Base-by-base conservation (phyloP, 2,888 invertebrate genomes). In the Morpho deidamia region DNA sequence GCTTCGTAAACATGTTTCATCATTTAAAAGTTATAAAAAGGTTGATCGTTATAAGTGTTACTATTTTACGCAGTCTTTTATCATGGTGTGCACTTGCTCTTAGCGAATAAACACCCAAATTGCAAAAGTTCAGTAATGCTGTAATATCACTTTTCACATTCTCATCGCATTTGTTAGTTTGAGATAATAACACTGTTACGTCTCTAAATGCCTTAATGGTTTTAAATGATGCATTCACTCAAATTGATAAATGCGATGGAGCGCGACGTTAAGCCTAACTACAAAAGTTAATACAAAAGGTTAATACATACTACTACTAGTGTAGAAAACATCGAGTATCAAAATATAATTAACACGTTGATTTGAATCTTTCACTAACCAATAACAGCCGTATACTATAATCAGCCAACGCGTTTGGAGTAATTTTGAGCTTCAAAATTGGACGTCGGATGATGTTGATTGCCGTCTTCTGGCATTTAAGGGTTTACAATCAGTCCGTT, bases 301-400 rank as follows among this genome's bases (percentile, higher is more conserved):
- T 81, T 79, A 78, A 78, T 79, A 74, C 71, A 67, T 72, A 74
- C 69, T 77, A 82, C 85, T 81, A 83, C 82, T 79, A 81, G 76
- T 87, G 83, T 89, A 88, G 84, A 89, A 89, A 88, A 89, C 81
- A 79, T 86, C 83, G 83, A 88, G 78, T 89, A 89, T 89, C 88
- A 89, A 89, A 89, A 89, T 88, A 88, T 88, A 85, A 85, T 83
- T 83, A 85, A 87, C 85, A 83, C 75, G 75, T 79, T 76, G 73
- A 81, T 84, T 84, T 83, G 82, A 74, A 72, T 78, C 75, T 81
- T 83, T 89, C 89, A 89, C 89, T 89, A 89, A 89, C 89, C 89
- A 81, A 85, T 83, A 72, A 83, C 87, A 88, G 89, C 85, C 89
- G 89, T 89, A 89, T 89, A 88, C 89, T 49, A 79, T 71, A 79